These are phyloP conservation scores for Ophonus ardosiacus DNA, from an alignment of 2,888 invertebrate species.

Conservation along the genomic window DNA sequence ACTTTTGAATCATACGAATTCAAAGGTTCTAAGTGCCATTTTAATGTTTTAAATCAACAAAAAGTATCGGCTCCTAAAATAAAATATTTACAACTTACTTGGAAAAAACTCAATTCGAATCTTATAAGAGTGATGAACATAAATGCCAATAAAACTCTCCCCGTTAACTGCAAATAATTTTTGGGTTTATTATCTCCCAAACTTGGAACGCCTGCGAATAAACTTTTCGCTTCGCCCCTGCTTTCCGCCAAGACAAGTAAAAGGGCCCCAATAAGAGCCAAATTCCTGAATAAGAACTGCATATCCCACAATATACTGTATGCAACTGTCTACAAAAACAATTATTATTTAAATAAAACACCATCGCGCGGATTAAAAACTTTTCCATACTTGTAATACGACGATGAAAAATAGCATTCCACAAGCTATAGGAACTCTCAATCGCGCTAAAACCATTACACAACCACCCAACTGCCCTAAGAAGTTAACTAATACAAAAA, in stretches of 20 bases:
- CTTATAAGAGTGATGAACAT: constrained; percentile 98
- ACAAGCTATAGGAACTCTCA: constrained; percentile 94
- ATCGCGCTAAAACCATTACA: constrained; percentile 95
- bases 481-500: constrained; percentile 97
- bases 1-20: no score
- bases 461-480: constrained; percentile 97
- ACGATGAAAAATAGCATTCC: constrained; percentile 97
- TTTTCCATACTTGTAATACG: constrained; percentile 87
- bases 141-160: constrained; percentile 96
- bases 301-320: constrained; percentile 99
- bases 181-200: constrained; percentile 97
- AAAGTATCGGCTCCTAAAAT: no score
- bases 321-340: constrained; percentile 86
- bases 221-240: constrained; percentile 92
- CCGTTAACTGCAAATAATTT: constrained; percentile 96
- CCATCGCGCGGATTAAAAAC: not conserved
- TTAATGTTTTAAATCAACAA: not conserved
- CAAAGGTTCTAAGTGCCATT: not conserved
- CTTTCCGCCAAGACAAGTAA: constrained; percentile 97
- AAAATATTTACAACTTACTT: constrained; percentile 78
- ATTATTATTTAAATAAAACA: constrained; percentile 65
- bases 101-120: constrained; percentile 93
- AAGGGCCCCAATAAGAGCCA: constrained; percentile 98
- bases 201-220: constrained; percentile 97
- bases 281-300: constrained; percentile 96